Evolutionary conservation across 2,888 invertebrate species (phyloP), one percentile per base, ranked within the genome.

Genomic region (Acanthosepion lycidas): DNA sequence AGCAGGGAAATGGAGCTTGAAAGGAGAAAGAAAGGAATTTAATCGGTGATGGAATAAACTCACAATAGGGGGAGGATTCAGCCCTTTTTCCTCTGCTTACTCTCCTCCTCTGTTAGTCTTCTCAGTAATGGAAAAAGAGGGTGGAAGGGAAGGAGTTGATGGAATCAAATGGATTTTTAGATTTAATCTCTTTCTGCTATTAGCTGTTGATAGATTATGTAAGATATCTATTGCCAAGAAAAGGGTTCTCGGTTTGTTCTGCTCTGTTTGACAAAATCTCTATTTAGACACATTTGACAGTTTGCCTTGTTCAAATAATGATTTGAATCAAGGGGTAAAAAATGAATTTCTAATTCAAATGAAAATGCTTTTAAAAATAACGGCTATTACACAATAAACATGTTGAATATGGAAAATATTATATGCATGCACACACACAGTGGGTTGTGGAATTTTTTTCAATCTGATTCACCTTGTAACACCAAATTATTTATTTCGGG

Each of bases 201-300:
- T n/a, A 33, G 78, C n/a, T 78, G 78, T 15, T 78, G 78, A 78
- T 78, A 78, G 78, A 78, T 78, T 78, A 78, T 78, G 78, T n/a
- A 78, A 78, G 78, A 78, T 78, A 78, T 78, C 78, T 78, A 2
- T 78, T 78, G 4, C n/a, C n/a, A 78, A 78, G 78, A n/a, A n/a
- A 78, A 2, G n/a, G 12, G 15, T 78, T 33, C n/a, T 33, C n/a
- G 12, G 15, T 12, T 78, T 78, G 28, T 78, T 78, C 78, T 78
- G 78, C 78, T 78, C 78, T n/a, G 18, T 78, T 78, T n/a, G 78
- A 78, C n/a, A n/a, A 78, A 78, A n/a, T n/a, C n/a, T 78, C 78
- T 78, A 33, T 78, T 78, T 78, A 78, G 78, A 78, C 78, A 78
- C n/a, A 33, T 78, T 33, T 33, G n/a, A n/a, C n/a, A 15, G 78